Evolutionary conservation across 2,113 vertebrate species (phyloP).

Genomic region (Nannobrachium achirus): DNA sequence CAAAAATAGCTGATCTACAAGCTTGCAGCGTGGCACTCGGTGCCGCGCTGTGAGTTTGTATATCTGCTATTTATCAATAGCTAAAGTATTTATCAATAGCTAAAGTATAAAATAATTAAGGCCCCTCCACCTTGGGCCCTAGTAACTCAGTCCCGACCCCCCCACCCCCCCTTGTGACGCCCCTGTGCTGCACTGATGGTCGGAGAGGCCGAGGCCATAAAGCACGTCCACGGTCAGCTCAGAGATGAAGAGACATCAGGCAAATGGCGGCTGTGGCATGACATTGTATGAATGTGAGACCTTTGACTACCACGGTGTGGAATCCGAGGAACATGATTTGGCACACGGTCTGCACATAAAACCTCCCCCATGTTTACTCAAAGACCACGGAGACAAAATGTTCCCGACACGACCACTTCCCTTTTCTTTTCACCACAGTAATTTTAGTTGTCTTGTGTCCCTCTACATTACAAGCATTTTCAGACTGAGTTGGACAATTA

Average conservation of each 20-base stretch:
- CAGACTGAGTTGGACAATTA: too few species aligned
- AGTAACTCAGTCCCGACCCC: too few species aligned
- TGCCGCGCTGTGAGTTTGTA: too few species aligned
- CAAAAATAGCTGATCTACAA: too few species aligned
- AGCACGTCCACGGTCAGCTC: conserved; percentile 38
- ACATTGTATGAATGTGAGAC: conserved; percentile 44
- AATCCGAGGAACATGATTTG: neutral
- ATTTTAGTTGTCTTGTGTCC: too few species aligned
- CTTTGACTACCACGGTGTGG: conserved; percentile 2
- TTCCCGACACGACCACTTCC: neutral
- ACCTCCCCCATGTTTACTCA: neutral
- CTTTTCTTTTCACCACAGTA: neutral
- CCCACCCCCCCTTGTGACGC: too few species aligned
- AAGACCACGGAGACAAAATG: neutral
- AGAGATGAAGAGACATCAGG: conserved; percentile 44
- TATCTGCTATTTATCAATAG: too few species aligned
- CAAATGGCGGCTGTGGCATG: conserved; percentile 29
- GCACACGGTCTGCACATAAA: neutral
- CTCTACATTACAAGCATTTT: too few species aligned
- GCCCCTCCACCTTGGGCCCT: too few species aligned
- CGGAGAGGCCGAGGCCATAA: conserved; percentile 32
- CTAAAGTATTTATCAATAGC: too few species aligned
- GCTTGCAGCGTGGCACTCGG: too few species aligned
- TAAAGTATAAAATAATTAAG: too few species aligned
- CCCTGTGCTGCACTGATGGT: conserved; percentile 22